Evolutionary conservation across 2,888 invertebrate genomes (phyloP), one percentile per base, ranked within the genome.

Genomic region (Scaptomyza parva): DNA sequence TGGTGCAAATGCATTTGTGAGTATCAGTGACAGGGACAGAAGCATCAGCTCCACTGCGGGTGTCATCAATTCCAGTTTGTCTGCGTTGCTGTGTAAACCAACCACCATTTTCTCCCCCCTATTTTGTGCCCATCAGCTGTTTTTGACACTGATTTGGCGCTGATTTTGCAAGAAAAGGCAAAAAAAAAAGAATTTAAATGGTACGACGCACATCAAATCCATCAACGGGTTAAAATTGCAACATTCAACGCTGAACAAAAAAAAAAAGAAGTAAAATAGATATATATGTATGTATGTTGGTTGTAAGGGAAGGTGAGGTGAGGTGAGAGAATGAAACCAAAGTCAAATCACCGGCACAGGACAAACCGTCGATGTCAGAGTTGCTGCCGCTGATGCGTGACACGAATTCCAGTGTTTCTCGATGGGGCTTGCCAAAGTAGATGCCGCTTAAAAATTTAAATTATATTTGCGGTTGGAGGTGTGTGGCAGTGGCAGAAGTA

Each of bases 211-310:
- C 63, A 80, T 80, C 75, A 86, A 84, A 87, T 83, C 87, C 87
- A 87, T 87, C 87, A 87, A 85, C 87, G 87, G 82, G 87, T 85
- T 83, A 78, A 83, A 87, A 83, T 83, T 85, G 87, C 82, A 87
- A 69, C 82, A 81, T 84, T 84, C 84, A 84, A 74, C 80, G 69
- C 60, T 41, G 55, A 69, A 55, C 48, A 47, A 24, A 41, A 52
- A 53, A 63, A 70, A 66, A 69, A 61, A 41, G n/a, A 59, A 8
- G 9, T 9, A 17, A 3, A 35, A 30, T 30, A 6, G 5, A 33
- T 33, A 33, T 33, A n/a, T n/a, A n/a, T 33, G n/a, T 33, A n/a
- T 30, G 12, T 30, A 12, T 30, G 30, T 28, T 1, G n/a, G 33
- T n/a, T n/a, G 17, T 17, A 33, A 24, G 30, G 6, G n/a, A n/a